phyloP scores from a whole-genome alignment of 1,140 invertebrate species.

The Kradibia gibbosae region DNA sequence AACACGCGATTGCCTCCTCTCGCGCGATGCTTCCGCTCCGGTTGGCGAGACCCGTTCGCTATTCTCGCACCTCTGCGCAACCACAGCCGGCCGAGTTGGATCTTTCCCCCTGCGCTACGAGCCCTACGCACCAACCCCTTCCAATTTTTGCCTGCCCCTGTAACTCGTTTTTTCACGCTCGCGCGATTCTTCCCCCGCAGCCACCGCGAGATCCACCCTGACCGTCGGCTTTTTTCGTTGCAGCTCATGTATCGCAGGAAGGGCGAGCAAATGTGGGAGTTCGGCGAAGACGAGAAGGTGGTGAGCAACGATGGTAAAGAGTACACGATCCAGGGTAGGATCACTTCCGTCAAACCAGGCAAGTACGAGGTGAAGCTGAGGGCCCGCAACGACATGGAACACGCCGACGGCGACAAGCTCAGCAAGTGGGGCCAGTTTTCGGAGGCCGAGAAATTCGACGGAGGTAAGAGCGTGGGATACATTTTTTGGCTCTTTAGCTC shows the following conservation, averaged over 20 bases:
- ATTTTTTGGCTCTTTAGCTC: too few species aligned
- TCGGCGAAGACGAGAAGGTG: neutral
- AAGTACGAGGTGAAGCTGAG: conserved; percentile 33
- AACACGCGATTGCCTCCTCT: too few species aligned
- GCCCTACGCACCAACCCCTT: too few species aligned
- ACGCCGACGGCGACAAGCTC: neutral
- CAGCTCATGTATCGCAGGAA: conserved; percentile 29
- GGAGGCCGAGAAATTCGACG: conserved; percentile 27
- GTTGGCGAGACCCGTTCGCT: too few species aligned
- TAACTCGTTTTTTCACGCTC: too few species aligned
- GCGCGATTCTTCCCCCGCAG: neutral
- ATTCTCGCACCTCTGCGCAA: too few species aligned
- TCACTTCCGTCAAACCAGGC: conserved; percentile 9
- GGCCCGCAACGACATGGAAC: conserved; percentile 32
- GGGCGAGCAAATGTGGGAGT: neutral
- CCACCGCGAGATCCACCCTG: neutral
- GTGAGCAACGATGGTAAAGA: conserved; percentile 30
- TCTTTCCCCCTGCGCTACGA: too few species aligned
- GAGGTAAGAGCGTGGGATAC: conserved; percentile 1
- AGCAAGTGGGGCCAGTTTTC: conserved; percentile 39
- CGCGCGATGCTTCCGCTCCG: too few species aligned
- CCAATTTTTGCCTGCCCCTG: too few species aligned
- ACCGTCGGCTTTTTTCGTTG: neutral
- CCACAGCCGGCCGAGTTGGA: too few species aligned
- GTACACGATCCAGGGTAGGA: conserved; percentile 9